These are phyloP conservation scores for Agelastica alni DNA, from an alignment of 2,888 invertebrate genomes.

Conservation along the genomic window DNA sequence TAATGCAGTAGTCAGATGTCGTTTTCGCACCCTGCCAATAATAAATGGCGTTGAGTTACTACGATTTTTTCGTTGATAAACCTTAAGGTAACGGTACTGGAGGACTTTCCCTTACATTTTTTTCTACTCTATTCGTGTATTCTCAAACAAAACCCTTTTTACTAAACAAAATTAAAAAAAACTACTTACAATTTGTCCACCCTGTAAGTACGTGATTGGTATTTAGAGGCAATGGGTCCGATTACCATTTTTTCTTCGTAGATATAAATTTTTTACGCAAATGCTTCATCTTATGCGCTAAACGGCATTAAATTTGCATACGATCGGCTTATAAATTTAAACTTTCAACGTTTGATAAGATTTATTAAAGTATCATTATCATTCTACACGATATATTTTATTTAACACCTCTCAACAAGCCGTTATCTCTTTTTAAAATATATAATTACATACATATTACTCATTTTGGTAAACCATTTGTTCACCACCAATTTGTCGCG, in stretches of 20 bases:
- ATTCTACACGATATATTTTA: slow-evolving; percentile 32
- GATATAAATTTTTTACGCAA: slow-evolving; percentile 32
- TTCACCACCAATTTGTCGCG: too few species aligned
- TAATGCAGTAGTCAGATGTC: too few species aligned
- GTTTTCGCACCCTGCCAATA: too few species aligned
- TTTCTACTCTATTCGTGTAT: too few species aligned
- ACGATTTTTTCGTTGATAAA: too few species aligned
- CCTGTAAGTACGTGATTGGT: too few species aligned
- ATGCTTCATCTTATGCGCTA: slow-evolving; percentile 35
- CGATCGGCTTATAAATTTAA: slow-evolving; percentile 29
- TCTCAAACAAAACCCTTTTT: too few species aligned
- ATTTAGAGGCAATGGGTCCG: slow-evolving; percentile 23
- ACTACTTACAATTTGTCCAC: too few species aligned
- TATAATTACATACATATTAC: slow-evolving; percentile 29
- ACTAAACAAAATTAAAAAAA: too few species aligned
- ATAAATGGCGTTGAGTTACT: too few species aligned
- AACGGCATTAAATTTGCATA: slow-evolving; percentile 35
- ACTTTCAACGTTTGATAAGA: slow-evolving; percentile 29
- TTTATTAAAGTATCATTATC: slow-evolving; percentile 36
- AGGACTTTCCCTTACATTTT: too few species aligned
- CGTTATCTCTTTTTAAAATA: slow-evolving; percentile 28
- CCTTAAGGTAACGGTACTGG: too few species aligned
- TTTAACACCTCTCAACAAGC: slow-evolving; percentile 28
- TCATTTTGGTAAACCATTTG: slow-evolving; percentile 8
- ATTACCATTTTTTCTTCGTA: slow-evolving; percentile 28